Base-by-base conservation (phyloP, 2,888 invertebrate genomes). In the Plutella xylostella region DNA sequence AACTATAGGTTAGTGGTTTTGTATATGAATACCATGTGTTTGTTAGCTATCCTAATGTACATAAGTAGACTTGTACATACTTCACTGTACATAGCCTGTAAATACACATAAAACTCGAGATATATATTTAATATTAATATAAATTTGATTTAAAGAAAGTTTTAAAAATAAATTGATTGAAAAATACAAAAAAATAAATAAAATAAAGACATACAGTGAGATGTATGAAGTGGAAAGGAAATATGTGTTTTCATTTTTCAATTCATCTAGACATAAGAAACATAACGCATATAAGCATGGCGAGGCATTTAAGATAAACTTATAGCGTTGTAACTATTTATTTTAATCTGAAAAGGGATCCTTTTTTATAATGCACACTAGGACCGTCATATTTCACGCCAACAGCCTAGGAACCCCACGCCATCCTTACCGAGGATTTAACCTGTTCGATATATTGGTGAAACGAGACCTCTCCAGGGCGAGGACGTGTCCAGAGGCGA, bases 161-260 rank as follows among this genome's bases (percentile, higher is more conserved):
- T 80, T 77, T 73, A 68, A 65, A 68, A 77, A 73, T 68, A 71
- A 74, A 75, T 66, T 65, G 51, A 65, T 60, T 63, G 68, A 75
- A 75, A 72, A 75, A 66, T 53, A 62, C 60, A 70, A 67, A 75
- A 78, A 78, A 79, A 79, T 38, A 42, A 63, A 61, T 62, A 58
- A 58, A 74, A 77, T 76, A 79, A 77, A 79, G 60, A 77, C 77
- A 79, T 82, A 78, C 82, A 73, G 72, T 70, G 70, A 78, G 82
- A 50, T 50, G 50, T 82, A 79, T 79, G 80, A 77, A 76, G 73
- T 65, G 70, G 74, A 78, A 76, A 76, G 76, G 63, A 68, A 63
- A 54, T n/a, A 60, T 60, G 71, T 55, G 55, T 83, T 79, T 80
- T 65, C n/a, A 72, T 76, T 79, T 61, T 30, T 21, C n/a, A 33